These are phyloP conservation scores for Lordiphosa stackelbergi DNA, from an alignment of 1,140 invertebrate species.

Conservation along the genomic window DNA sequence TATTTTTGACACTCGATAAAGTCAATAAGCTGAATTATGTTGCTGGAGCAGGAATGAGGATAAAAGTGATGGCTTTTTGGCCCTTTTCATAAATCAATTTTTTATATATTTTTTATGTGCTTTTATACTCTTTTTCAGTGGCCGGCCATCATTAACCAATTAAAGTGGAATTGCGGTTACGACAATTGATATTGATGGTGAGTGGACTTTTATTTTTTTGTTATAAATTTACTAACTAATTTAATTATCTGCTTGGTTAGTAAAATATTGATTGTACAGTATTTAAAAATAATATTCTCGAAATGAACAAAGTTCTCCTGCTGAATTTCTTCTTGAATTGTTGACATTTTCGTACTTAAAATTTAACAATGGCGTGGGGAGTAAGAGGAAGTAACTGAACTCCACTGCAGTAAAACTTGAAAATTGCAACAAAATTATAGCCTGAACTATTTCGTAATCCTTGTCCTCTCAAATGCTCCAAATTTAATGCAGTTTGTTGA, in stretches of 20 bases:
- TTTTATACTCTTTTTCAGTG: conserved; percentile 21
- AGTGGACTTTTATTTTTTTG: conserved; percentile 30
- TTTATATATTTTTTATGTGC: conserved; percentile 29
- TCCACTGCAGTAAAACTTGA: conserved; percentile 5
- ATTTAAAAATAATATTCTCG: too few relatives aligned
- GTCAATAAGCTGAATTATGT: conserved; percentile 52
- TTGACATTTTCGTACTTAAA: neutral
- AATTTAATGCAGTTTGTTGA: conserved; percentile 62
- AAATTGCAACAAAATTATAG: conserved; percentile 4
- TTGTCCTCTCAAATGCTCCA: too few relatives aligned
- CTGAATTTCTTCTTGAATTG: conserved; percentile 5
- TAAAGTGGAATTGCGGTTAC: conserved; percentile 16
- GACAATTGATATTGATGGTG: conserved; percentile 38
- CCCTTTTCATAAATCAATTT: conserved; percentile 41
- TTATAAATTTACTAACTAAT: conserved; percentile 7
- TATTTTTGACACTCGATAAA: conserved; percentile 63
- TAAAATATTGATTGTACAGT: too few relatives aligned
- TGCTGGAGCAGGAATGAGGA: neutral
- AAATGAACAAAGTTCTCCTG: too few relatives aligned
- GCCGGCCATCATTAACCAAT: conserved; percentile 14
- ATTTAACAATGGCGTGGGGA: too few relatives aligned
- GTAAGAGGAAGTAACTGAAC: too few relatives aligned
- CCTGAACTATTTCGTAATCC: neutral
- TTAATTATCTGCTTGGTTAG: conserved; percentile 11
- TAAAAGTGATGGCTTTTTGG: conserved; percentile 1